Conservation (phyloP, 2,113 vertebrate genomes). For the Myanophis thanlyinensis region DNA sequence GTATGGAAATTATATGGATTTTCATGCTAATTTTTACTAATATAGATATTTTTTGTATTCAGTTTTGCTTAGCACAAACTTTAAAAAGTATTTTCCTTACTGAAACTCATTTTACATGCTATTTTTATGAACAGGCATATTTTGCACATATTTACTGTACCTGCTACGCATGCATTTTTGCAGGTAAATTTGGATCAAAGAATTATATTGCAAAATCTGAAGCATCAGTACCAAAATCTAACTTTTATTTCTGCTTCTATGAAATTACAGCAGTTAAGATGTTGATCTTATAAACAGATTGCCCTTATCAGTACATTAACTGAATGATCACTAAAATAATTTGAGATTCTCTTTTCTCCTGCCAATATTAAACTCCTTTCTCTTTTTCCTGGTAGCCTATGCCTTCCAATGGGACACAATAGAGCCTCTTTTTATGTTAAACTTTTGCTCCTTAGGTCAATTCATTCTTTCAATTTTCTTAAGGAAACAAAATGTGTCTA, state of each 20-base stretch:
- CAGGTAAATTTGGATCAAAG: neutral
- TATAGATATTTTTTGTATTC: neutral
- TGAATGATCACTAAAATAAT: neutral
- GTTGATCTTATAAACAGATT: neutral
- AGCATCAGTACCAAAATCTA: neutral
- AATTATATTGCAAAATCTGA: neutral
- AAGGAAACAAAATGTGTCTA: neutral
- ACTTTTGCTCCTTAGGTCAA: constrained; percentile 16
- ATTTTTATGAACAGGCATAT: neutral
- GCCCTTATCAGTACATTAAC: neutral
- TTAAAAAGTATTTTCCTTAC: neutral
- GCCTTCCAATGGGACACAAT: neutral
- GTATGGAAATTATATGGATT: neutral
- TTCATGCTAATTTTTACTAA: neutral
- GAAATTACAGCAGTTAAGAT: neutral
- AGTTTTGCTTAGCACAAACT: neutral
- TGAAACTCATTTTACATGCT: neutral
- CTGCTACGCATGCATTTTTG: neutral
- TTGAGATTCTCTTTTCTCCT: neutral
- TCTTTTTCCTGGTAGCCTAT: neutral
- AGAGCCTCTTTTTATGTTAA: neutral
- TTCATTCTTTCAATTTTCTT: constrained; percentile 28
- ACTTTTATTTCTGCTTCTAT: neutral
- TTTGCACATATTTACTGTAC: neutral
- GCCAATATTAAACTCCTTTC: neutral